Conservation (phyloP, 1,140 invertebrate genomes). For the Sarcophaga peregrina region DNA sequence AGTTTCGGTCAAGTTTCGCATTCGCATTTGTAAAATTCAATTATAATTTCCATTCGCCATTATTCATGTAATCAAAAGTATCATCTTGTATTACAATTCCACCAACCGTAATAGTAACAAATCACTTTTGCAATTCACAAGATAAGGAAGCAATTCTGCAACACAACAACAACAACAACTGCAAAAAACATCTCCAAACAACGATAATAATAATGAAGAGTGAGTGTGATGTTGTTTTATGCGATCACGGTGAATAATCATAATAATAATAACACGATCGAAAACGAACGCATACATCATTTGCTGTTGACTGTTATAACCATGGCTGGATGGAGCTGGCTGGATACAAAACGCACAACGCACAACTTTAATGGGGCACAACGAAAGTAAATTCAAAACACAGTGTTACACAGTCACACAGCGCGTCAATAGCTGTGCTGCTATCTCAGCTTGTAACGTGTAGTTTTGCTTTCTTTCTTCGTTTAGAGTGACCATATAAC, state of each 20-base stretch:
- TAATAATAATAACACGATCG: conserved; percentile 36
- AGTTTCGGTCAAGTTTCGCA: not conserved
- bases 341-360: not conserved
- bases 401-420: too few relatives aligned
- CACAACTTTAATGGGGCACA: too few relatives aligned
- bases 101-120: conserved; percentile 12
- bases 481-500: too few relatives aligned
- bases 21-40: not conserved
- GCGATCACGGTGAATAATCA: not conserved
- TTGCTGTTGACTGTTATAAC: conserved; percentile 8
- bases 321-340: not conserved
- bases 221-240: conserved; percentile 38
- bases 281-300: conserved; percentile 31
- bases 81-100: not conserved
- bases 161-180: not conserved
- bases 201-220: conserved; percentile 24
- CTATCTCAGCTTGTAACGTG: too few relatives aligned
- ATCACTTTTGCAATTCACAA: conserved; percentile 15
- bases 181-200: not conserved
- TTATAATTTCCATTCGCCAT: not conserved
- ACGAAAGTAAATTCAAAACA: too few relatives aligned
- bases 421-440: too few relatives aligned
- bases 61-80: not conserved
- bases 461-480: too few relatives aligned
- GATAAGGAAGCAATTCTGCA: not conserved